Conservation (phyloP, 2,888 invertebrate species). For the Bugulina stolonifera region DNA sequence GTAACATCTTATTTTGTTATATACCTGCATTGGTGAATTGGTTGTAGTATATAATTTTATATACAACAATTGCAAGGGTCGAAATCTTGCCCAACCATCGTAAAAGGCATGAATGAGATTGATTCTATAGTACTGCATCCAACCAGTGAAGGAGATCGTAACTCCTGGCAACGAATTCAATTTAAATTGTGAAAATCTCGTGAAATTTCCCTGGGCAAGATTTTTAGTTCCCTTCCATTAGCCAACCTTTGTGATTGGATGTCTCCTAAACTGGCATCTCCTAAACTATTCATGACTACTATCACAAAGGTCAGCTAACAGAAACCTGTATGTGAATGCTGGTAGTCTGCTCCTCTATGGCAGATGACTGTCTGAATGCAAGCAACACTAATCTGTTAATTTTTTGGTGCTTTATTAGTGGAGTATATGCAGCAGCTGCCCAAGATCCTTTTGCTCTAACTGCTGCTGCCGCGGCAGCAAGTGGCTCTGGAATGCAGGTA, state of each 20-base stretch:
- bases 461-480: constrained; percentile 20
- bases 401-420: constrained; percentile 22
- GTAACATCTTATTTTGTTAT: neutral
- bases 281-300: too few relatives aligned
- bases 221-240: too few relatives aligned
- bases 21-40: neutral
- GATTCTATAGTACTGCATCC: too few relatives aligned
- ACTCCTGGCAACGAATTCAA: too few relatives aligned
- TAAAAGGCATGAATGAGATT: too few relatives aligned
- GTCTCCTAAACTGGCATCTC: too few relatives aligned
- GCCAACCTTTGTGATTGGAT: too few relatives aligned
- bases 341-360: neutral
- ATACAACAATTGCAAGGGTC: neutral
- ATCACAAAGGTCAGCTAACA: neutral
- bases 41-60: neutral
- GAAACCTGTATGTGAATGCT: neutral
- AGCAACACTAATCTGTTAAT: constrained; percentile 17
- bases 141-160: too few relatives aligned
- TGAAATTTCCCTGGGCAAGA: too few relatives aligned
- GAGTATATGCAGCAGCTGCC: constrained; percentile 22
- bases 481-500: constrained; percentile 25
- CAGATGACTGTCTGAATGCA: neutral
- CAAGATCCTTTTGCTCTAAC: constrained; percentile 22
- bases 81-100: neutral
- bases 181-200: too few relatives aligned